phyloP scores from a whole-genome alignment of 2,797 vertebrate genomes.

The Microctenopoma stevenorrisi region DNA sequence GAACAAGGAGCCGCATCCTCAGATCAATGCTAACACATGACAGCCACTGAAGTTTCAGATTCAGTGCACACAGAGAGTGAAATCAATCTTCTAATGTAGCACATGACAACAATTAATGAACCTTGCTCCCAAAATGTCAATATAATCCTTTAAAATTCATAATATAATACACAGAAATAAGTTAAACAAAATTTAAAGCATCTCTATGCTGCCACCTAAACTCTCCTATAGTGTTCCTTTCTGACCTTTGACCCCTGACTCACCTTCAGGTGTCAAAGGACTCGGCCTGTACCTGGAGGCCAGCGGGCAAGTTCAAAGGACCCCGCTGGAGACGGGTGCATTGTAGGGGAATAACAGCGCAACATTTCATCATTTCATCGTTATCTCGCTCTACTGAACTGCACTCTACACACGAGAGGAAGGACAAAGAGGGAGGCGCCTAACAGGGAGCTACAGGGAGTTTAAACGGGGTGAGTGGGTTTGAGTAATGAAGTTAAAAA shows the following conservation, averaged over 20 bases:
- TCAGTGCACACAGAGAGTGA: neutral
- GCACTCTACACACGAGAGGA: slow-evolving; percentile 60
- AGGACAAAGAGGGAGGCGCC: slow-evolving; percentile 24
- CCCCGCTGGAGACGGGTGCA: slow-evolving; percentile 80
- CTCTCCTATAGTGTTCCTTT: slow-evolving; percentile 57
- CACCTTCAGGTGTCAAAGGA: slow-evolving; percentile 86
- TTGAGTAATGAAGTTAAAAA: slow-evolving; percentile 54
- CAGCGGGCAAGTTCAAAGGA: slow-evolving; percentile 83
- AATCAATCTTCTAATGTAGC: neutral
- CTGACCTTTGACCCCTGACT: slow-evolving; percentile 77
- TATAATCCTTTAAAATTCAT: slow-evolving; percentile 23
- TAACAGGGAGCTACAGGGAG: slow-evolving; percentile 46
- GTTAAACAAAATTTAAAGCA: slow-evolving; percentile 13
- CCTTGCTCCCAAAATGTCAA: slow-evolving; percentile 24
- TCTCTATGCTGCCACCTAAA: slow-evolving; percentile 49
- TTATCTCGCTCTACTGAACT: slow-evolving; percentile 66
- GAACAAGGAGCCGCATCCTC: no score
- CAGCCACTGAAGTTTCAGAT: neutral
- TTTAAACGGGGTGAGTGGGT: slow-evolving; percentile 33
- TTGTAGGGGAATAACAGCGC: slow-evolving; percentile 83
- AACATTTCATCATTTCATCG: slow-evolving; percentile 80
- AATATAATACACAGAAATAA: slow-evolving; percentile 21
- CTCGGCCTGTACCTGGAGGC: slow-evolving; percentile 82
- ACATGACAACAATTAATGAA: slow-evolving; percentile 2
- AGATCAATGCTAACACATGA: neutral